Conservation (phyloP, 2,888 invertebrate species). For the Melinopterus prodromus region DNA sequence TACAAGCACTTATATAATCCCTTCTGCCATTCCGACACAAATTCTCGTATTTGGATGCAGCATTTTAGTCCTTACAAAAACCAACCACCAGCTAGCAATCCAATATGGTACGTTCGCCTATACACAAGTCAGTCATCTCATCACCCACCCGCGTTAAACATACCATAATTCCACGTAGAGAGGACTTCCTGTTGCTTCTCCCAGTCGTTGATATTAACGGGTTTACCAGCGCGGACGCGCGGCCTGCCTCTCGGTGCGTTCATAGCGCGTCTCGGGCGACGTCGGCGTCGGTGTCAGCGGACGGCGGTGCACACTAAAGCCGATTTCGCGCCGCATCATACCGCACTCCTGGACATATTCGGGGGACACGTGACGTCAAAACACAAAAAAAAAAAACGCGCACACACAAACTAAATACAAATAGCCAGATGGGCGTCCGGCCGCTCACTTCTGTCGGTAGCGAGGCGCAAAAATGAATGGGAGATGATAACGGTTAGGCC, state of each 20-base stretch:
- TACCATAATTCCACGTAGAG: slow-evolving; percentile 65
- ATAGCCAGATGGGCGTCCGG: no score
- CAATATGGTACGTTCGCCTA: not conserved
- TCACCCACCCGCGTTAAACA: slow-evolving; percentile 39
- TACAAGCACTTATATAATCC: not conserved
- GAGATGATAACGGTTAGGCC: not conserved
- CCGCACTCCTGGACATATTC: slow-evolving; percentile 10
- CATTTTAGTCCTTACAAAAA: no score
- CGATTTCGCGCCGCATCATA: not conserved
- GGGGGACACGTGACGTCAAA: not conserved
- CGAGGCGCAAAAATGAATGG: not conserved
- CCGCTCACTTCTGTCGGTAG: not conserved
- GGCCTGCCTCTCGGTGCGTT: slow-evolving; percentile 42
- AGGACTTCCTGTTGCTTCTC: slow-evolving; percentile 63
- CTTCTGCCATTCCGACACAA: not conserved
- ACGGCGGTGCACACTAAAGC: not conserved
- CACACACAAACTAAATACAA: no score
- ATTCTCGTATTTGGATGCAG: no score
- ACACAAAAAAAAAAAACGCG: not conserved
- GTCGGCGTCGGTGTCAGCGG: slow-evolving; percentile 13
- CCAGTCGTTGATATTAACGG: slow-evolving; percentile 61
- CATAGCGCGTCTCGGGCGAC: slow-evolving; percentile 29
- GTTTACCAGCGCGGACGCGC: slow-evolving; percentile 58
- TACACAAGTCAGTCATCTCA: not conserved
- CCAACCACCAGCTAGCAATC: no score